phyloP scores from a whole-genome alignment of 2,888 invertebrate species.

The Azorinus chamasolen region DNA sequence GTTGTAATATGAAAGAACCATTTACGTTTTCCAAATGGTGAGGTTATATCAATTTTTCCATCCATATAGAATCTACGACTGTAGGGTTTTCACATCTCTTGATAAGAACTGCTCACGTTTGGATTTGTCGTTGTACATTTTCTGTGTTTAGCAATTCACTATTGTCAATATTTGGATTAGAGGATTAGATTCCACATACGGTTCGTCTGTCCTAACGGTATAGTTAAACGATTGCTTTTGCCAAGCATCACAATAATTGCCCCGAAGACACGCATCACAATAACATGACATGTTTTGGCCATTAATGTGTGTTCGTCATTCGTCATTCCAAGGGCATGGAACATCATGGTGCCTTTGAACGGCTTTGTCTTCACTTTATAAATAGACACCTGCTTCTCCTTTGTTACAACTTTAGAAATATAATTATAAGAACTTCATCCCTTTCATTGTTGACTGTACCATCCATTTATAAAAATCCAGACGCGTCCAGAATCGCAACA shows the following conservation, averaged over 20 bases:
- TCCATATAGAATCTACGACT: too few relatives aligned
- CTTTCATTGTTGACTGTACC: slow-evolving; percentile 1
- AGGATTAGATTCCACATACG: too few relatives aligned
- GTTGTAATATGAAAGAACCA: too few relatives aligned
- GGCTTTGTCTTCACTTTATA: slow-evolving; percentile 4
- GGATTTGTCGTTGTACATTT: too few relatives aligned
- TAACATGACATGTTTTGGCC: slow-evolving; percentile 1
- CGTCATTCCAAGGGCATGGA: neutral
- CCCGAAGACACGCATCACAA: slow-evolving; percentile 1
- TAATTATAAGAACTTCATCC: neutral
- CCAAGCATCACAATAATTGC: slow-evolving; percentile 4
- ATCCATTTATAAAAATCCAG: neutral
- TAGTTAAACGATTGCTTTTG: slow-evolving; percentile 3
- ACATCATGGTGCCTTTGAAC: neutral
- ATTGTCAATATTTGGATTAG: too few relatives aligned
- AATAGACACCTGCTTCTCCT: neutral
- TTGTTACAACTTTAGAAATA: neutral
- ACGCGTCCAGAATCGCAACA: slow-evolving; percentile 1
- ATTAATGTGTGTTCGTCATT: neutral
- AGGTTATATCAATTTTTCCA: too few relatives aligned
- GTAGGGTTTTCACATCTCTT: too few relatives aligned
- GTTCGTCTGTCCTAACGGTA: neutral
- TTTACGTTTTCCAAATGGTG: too few relatives aligned
- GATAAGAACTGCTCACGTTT: too few relatives aligned
- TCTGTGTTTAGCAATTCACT: too few relatives aligned